Evolutionary conservation across 2,888 invertebrate species (phyloP).

Genomic region (Cepaea hortensis): DNA sequence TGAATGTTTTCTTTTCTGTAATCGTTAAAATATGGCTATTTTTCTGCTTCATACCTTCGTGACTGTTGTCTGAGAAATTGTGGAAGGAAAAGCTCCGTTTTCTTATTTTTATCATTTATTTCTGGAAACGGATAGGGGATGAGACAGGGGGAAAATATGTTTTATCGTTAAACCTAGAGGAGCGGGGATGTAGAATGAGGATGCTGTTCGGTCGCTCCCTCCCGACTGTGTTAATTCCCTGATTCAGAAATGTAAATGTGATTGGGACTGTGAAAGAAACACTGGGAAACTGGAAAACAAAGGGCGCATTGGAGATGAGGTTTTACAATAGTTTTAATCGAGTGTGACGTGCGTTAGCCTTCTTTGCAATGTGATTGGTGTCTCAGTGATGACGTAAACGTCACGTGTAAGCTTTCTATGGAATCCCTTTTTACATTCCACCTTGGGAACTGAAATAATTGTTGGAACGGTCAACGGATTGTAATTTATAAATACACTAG

Average conservation of each 20-base stretch:
- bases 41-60: not conserved
- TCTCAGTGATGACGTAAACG: not conserved
- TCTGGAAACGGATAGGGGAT: not conserved
- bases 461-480: too few species aligned
- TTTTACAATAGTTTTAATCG: not conserved
- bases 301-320: not conserved
- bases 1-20: not conserved
- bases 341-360: not conserved
- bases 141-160: too few species aligned
- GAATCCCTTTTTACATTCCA: too few species aligned
- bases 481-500: too few species aligned
- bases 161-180: too few species aligned
- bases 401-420: not conserved
- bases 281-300: not conserved
- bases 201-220: not conserved
- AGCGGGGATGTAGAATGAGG: not conserved
- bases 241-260: slow-evolving; percentile 9
- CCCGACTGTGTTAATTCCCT: not conserved
- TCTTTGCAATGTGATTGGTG: slow-evolving; percentile 11
- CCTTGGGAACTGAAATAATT: too few species aligned
- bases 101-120: not conserved
- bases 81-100: not conserved
- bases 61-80: not conserved
- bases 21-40: not conserved
- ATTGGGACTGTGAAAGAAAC: not conserved